Conservation (phyloP, 2,888 invertebrate species). For the Isoperla grammatica region DNA sequence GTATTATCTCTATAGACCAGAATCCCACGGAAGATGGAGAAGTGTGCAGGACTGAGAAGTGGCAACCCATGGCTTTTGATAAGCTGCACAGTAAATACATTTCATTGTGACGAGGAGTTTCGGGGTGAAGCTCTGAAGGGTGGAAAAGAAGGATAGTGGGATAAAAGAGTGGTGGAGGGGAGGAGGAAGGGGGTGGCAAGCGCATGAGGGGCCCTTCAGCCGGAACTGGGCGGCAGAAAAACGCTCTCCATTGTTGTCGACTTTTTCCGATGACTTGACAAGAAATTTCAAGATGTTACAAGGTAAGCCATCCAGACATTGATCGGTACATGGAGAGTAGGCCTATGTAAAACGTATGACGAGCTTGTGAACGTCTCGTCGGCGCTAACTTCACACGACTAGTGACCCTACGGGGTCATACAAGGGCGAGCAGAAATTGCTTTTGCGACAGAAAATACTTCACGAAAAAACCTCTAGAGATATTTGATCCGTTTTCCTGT, state of each 20-base stretch:
- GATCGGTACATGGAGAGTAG: too few relatives aligned
- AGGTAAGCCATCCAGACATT: too few relatives aligned
- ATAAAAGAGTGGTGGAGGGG: not conserved
- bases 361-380: too few relatives aligned
- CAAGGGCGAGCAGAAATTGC: too few relatives aligned
- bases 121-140: constrained; percentile 4
- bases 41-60: not conserved
- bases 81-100: constrained; percentile 7
- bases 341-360: too few relatives aligned
- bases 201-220: not conserved
- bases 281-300: not conserved
- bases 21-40: too few relatives aligned
- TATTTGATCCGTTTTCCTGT: too few relatives aligned
- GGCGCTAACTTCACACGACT: too few relatives aligned
- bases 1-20: too few relatives aligned
- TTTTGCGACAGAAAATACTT: too few relatives aligned
- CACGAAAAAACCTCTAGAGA: too few relatives aligned
- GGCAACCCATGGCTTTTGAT: not conserved
- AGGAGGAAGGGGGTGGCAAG: not conserved
- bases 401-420: too few relatives aligned
- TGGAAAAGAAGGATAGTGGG: constrained; percentile 5
- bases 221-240: not conserved
- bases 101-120: constrained; percentile 18
- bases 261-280: constrained; percentile 13
- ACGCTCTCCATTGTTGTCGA: constrained; percentile 17